phyloP scores from a whole-genome alignment of 2,888 invertebrate genomes.

The Coelinius sp. region DNA sequence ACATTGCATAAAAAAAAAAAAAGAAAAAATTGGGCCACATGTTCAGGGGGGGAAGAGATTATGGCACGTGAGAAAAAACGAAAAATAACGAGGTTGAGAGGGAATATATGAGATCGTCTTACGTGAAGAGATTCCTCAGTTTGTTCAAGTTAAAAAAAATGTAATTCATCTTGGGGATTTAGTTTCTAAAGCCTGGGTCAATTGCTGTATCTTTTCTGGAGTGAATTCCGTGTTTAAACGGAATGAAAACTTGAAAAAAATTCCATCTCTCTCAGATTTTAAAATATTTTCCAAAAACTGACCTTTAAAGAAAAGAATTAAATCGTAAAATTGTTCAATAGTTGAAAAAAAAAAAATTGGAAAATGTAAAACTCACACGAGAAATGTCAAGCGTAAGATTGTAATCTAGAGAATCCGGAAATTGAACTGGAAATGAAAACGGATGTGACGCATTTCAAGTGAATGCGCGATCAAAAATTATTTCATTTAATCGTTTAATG shows the following conservation, averaged over 20 bases:
- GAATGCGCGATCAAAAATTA: background rate
- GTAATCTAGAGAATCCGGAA: slow-evolving; percentile 56
- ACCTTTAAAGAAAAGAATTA: too few relatives aligned
- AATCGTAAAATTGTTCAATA: too few relatives aligned
- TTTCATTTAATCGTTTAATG: background rate
- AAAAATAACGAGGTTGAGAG: background rate
- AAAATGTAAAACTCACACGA: background rate
- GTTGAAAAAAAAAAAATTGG: background rate
- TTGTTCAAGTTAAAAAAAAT: background rate
- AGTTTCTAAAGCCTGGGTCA: background rate
- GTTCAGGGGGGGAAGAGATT: background rate
- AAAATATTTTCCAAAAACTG: too few relatives aligned
- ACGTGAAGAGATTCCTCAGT: background rate
- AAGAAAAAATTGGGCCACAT: slow-evolving; percentile 10
- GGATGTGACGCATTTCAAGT: slow-evolving; percentile 57
- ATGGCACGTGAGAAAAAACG: background rate
- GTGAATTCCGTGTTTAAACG: too few relatives aligned
- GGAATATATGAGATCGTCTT: background rate
- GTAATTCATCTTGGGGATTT: background rate
- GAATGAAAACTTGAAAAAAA: too few relatives aligned
- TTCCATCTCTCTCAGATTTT: too few relatives aligned
- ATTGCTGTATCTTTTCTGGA: background rate
- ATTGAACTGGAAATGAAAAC: slow-evolving; percentile 60
- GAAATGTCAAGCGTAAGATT: slow-evolving; percentile 13
- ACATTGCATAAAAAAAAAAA: slow-evolving; percentile 3